A percentile compares a stretch with the other conserved stretches of the same genome.
Evolutionary conservation across 2,113 vertebrate species (phyloP).

Genomic region (Gnathonemus longibarbis): DNA sequence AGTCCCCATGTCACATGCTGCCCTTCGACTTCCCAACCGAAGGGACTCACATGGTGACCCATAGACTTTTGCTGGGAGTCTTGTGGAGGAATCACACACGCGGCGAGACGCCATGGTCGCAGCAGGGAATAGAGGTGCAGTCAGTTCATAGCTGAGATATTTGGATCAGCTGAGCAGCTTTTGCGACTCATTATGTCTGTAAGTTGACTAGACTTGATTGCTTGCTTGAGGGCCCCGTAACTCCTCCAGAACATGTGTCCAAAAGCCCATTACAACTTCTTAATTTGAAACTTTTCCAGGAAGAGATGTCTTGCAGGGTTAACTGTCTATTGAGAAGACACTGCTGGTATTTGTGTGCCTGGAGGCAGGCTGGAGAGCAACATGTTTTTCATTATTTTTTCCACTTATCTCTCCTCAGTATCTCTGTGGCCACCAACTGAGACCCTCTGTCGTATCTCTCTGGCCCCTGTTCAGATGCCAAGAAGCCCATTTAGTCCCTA

Average conservation of each 20-base stretch:
- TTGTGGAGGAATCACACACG: background rate
- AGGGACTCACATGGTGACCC: background rate
- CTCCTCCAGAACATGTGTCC: background rate
- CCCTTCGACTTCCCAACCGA: background rate
- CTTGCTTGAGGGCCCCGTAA: background rate
- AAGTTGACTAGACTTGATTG: background rate
- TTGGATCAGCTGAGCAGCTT: background rate
- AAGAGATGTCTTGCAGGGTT: background rate
- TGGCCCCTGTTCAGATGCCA: background rate
- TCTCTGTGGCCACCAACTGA: background rate
- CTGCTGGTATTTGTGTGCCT: background rate
- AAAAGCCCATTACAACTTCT: background rate
- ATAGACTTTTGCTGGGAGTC: background rate
- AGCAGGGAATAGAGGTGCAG: background rate
- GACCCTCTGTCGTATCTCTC: background rate
- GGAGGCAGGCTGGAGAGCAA: background rate
- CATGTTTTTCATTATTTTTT: background rate
- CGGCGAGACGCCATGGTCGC: background rate
- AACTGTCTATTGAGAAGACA: background rate
- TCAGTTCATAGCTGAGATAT: background rate
- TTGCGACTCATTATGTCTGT: background rate
- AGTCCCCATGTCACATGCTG: background rate
- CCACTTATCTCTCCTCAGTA: background rate
- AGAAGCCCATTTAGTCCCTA: background rate
- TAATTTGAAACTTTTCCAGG: background rate